Base-by-base conservation (phyloP, 2,797 vertebrate genomes). In the Calcarius lapponicus region DNA sequence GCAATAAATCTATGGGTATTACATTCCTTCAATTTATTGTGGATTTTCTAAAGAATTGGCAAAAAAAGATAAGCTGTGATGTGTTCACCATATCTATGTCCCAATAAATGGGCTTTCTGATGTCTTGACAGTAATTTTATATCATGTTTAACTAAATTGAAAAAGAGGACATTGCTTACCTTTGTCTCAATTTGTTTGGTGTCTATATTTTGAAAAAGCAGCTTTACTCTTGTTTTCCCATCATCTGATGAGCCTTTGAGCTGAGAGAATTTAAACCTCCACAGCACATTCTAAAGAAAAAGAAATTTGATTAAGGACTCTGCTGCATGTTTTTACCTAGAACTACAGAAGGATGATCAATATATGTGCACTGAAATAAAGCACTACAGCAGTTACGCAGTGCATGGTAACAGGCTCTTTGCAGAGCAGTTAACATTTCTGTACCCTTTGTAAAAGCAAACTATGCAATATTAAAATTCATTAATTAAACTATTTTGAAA, bases 211-310 rank as follows among this genome's bases (percentile, higher is more conserved):
- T 98, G 98, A 98, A 99, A 99, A 78, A 99, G 98, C 21, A 99
- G 98, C 95, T 99, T 99, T 50, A 99, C 98, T 93, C 98, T 98
- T 75, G 98, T 98, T 97, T 99, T 99, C 21, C 99, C 99, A 21
- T 99, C 99, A 47, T 99, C 99, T 48, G 99, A 99, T 72, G 99
- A 99, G 56, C 99, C 99, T 98, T 99, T 99, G 53, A 99, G 98
- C 88, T 99, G 99, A 92, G 99, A 99, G 96, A 99, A 99, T 93
- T 99, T 99, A 95, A 99, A 99, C 92, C 98, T 98, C 99, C 99
- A 99, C 88, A 99, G 97, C 25, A 98, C 86, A 3, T 97, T 98
- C 99, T 99, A 95, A 61, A 88, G 91, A 73, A 76, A 75, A 96
- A 93, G 17, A 76, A 74, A 88, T 54, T 56, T 82, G 22, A 69